These are phyloP conservation scores for Rambutsinella grinnellia DNA, from an alignment of 2,888 invertebrate species.

Conservation along the genomic window DNA sequence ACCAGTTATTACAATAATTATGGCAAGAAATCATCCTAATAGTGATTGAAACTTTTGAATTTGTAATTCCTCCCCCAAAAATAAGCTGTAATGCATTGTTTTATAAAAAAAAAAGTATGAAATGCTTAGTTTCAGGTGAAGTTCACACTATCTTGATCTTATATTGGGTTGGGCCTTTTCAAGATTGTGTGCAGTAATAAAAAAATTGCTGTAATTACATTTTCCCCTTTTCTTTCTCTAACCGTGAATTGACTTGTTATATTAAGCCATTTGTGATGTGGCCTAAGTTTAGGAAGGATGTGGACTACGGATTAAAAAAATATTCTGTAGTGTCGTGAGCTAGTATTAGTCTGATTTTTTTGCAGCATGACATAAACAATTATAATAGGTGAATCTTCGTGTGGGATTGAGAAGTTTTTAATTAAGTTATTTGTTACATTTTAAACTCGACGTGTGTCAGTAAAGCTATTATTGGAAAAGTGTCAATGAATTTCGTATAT, in stretches of 20 bases:
- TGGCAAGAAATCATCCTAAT: background rate
- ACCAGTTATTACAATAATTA: background rate
- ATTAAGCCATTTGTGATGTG: constrained; percentile 40
- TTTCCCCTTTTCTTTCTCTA: constrained; percentile 43
- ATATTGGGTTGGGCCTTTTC: constrained; percentile 39
- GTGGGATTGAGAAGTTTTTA: background rate
- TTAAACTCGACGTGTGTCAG: no score
- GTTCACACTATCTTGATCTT: constrained; percentile 40
- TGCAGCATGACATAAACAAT: constrained; percentile 25
- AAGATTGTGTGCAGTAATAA: constrained; percentile 19
- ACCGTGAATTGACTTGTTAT: constrained; percentile 21
- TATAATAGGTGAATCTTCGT: constrained; percentile 33
- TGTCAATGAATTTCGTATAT: no score
- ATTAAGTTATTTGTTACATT: no score
- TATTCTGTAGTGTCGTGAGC: constrained; percentile 9
- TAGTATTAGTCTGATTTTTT: constrained; percentile 13
- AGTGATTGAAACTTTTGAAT: background rate
- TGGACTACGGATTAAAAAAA: constrained; percentile 28
- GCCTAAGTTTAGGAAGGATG: constrained; percentile 55
- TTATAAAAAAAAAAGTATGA: background rate
- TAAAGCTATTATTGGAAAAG: no score
- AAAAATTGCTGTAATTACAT: constrained; percentile 24
- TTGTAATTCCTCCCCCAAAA: background rate
- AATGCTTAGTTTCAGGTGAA: constrained; percentile 37
- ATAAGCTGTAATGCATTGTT: background rate